A percentile compares a stretch with the other conserved stretches of the same genome.
These are phyloP conservation scores for Ypsolopha scabrella DNA, from an alignment of 2,888 invertebrate species.

Conservation along the genomic window DNA sequence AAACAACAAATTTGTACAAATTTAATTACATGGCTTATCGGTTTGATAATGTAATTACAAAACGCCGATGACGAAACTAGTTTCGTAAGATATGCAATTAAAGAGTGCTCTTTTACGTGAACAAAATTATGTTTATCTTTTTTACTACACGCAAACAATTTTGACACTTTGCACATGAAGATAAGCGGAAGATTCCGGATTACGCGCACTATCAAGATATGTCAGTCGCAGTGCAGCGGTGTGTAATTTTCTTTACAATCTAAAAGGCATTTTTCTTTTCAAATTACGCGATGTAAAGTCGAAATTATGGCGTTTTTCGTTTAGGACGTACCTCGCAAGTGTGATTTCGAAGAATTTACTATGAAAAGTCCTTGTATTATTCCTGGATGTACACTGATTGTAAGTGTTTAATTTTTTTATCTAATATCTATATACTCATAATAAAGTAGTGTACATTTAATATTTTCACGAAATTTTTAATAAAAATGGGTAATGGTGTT, in stretches of 20 bases:
- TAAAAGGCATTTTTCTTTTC: too few species aligned
- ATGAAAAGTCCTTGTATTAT: conserved; percentile 48
- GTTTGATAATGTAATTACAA: too few species aligned
- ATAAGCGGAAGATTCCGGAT: not conserved
- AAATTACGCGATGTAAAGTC: not conserved
- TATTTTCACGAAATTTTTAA: not conserved
- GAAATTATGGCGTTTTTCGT: not conserved
- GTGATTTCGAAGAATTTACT: not conserved
- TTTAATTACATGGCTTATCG: too few species aligned
- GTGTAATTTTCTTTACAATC: too few species aligned
- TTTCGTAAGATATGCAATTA: too few species aligned
- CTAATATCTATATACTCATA: conserved; percentile 4
- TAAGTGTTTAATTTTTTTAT: conserved; percentile 25
- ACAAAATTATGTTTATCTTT: not conserved
- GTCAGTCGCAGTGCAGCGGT: not conserved
- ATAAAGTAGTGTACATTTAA: not conserved
- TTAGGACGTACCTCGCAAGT: not conserved
- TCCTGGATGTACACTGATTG: conserved; percentile 41
- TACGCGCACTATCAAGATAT: not conserved
- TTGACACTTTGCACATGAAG: not conserved
- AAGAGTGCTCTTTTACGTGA: too few species aligned
- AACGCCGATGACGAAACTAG: too few species aligned
- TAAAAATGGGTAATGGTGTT: conserved; percentile 20
- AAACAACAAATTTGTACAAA: too few species aligned
- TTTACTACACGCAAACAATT: not conserved